phyloP scores from a whole-genome alignment of 2,113 vertebrate genomes.

The Chelonoidis abingdonii region DNA sequence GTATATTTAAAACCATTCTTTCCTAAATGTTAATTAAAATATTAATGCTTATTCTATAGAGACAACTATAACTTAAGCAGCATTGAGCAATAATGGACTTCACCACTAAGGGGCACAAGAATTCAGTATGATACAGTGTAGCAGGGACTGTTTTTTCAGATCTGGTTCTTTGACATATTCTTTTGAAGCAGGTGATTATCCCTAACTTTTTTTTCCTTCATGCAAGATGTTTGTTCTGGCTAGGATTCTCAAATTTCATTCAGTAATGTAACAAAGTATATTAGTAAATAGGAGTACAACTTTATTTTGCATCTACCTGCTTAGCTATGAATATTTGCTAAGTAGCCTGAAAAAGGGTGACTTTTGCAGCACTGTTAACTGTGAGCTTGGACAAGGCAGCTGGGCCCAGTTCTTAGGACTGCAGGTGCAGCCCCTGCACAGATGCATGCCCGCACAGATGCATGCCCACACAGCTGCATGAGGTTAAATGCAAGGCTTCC shows the following conservation, averaged over 20 bases:
- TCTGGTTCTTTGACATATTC: neutral
- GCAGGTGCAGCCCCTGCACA: neutral
- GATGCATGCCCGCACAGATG: neutral
- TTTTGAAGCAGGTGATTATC: accelerated
- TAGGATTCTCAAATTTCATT: neutral
- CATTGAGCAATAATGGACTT: neutral
- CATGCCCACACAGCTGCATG: neutral
- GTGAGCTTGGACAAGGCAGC: neutral
- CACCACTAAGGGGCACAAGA: constrained; percentile 57
- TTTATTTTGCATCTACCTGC: neutral
- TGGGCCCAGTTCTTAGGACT: neutral
- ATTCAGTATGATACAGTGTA: accelerated
- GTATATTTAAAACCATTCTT: neutral
- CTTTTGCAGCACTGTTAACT: neutral
- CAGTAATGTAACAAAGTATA: neutral
- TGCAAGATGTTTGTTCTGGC: too few species aligned
- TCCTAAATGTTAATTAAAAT: neutral
- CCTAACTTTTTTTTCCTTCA: neutral
- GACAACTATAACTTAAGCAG: accelerated
- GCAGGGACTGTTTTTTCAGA: accelerated
- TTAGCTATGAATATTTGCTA: neutral
- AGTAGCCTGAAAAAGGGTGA: neutral
- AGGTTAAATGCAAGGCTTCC: too few species aligned
- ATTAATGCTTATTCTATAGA: accelerated
- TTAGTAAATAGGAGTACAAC: neutral